Base-by-base conservation (phyloP, 2,113 vertebrate species). In the Drymodes brunneopygia region DNA sequence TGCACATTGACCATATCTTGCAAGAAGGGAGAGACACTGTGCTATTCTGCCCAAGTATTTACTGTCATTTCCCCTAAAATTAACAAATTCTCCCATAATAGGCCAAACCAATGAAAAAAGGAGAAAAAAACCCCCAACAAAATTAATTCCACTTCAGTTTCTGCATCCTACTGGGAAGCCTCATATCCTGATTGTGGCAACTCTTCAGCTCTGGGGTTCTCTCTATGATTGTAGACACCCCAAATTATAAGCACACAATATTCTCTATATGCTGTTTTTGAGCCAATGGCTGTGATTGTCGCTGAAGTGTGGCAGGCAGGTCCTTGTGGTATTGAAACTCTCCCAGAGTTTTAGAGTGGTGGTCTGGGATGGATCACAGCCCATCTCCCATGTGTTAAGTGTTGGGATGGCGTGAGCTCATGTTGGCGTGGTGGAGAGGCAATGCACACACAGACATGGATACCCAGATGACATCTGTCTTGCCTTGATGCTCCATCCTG, bases 401-500 rank as follows among this genome's bases (percentile, higher is more conserved):
- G 7, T 28, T 79, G 61, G 35, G 28, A 24, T 53, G 12, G 45
- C 62, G 12, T 18, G 11, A 77, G 23, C 15, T 90, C 4, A 8
- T 8, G 5, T 2, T 35, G 35, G 11, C 3, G 0, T 35, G 42
- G 18, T 42, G 10, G 27, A 73, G 54, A 6, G 36, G 4, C 27
- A 61, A 1, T 25, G 22, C 53, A 69, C 27, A 3, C 31, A 48
- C 21, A 47, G n/a, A 20, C 40, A 10, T 14, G 15, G 47, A 12
- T 64, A 74, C 23, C 12, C 21, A 58, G 22, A 9, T 18, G n/a
- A 0, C 0, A 0, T 42, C n/a, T 33, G 8, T 40, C 66, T 78
- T 57, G 29, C 36, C 28, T 58, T 79, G 67, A 13, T 73, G 62
- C 15, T 62, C 8, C 48, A 61, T 90, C 40, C 48, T 0, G 0